Percentiles rank a stretch among this genome's conserved stretches.
Conservation (phyloP, 2,113 vertebrate genomes). For the Varanus salvator region DNA sequence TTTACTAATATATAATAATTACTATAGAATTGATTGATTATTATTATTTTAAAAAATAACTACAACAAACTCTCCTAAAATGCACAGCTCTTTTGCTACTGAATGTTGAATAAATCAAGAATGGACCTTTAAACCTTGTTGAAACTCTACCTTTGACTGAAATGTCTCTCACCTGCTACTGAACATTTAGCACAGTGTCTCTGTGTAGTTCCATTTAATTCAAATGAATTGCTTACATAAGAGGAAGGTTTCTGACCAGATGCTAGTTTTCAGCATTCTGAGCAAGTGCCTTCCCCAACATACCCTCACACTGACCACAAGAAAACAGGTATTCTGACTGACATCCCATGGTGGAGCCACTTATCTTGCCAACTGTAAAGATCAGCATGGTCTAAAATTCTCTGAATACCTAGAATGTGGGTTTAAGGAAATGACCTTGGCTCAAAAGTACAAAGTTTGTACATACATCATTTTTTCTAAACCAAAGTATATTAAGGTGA, state of each 20-base stretch:
- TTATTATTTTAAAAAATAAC: not conserved
- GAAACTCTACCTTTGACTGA: not conserved
- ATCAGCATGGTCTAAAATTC: not conserved
- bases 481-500: not conserved
- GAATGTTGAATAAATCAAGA: not conserved
- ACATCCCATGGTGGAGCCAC: not conserved
- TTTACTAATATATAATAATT: not conserved
- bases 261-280: not conserved
- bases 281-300: not conserved
- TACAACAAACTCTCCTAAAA: not conserved
- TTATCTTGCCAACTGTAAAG: not conserved
- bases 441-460: not conserved
- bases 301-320: not conserved
- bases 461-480: not conserved
- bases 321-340: not conserved
- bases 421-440: not conserved
- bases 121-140: not conserved
- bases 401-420: not conserved
- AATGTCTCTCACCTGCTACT: not conserved
- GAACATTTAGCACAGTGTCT: not conserved
- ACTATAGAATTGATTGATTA: not conserved
- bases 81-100: not conserved
- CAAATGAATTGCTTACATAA: not conserved
- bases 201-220: not conserved
- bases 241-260: too few relatives aligned